A percentile compares a stretch with the other conserved stretches of the same genome.
These are phyloP conservation scores for Ophion ventricosus DNA, from an alignment of 2,888 invertebrate species.

Conservation along the genomic window DNA sequence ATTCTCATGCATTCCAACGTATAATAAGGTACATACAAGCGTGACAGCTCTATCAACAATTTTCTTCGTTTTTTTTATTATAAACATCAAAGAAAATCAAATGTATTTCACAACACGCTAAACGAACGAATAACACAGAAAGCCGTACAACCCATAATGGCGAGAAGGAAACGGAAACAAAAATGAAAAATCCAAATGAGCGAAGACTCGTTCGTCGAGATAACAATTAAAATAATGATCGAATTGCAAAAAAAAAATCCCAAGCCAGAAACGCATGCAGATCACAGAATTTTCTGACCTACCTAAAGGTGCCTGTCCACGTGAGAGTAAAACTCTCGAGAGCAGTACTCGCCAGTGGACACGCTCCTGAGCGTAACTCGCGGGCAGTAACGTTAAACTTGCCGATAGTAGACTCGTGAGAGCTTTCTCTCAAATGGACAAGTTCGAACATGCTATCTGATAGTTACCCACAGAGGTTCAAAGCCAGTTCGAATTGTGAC, in stretches of 20 bases:
- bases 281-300: slow-evolving; percentile 58
- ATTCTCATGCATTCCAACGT: slow-evolving; percentile 80
- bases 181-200: slow-evolving; percentile 4
- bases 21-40: slow-evolving; percentile 41
- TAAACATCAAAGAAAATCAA: background rate
- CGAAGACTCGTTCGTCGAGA: background rate
- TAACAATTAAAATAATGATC: background rate
- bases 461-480: slow-evolving; percentile 7
- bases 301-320: slow-evolving; percentile 46
- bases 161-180: background rate
- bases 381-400: slow-evolving; percentile 12
- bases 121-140: background rate
- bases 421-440: slow-evolving; percentile 16
- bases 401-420: slow-evolving; percentile 25
- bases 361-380: slow-evolving; percentile 35
- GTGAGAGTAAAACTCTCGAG: slow-evolving; percentile 24
- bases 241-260: slow-evolving; percentile 7
- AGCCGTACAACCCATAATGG: background rate
- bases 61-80: background rate
- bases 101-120: background rate
- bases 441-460: background rate
- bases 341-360: slow-evolving; percentile 30
- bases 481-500: slow-evolving; percentile 6
- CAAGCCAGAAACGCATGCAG: slow-evolving; percentile 51
- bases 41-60: background rate